Percentiles rank a stretch among this genome's conserved stretches.
Conservation (phyloP, 2,797 vertebrate genomes). For the Emys orbicularis region DNA sequence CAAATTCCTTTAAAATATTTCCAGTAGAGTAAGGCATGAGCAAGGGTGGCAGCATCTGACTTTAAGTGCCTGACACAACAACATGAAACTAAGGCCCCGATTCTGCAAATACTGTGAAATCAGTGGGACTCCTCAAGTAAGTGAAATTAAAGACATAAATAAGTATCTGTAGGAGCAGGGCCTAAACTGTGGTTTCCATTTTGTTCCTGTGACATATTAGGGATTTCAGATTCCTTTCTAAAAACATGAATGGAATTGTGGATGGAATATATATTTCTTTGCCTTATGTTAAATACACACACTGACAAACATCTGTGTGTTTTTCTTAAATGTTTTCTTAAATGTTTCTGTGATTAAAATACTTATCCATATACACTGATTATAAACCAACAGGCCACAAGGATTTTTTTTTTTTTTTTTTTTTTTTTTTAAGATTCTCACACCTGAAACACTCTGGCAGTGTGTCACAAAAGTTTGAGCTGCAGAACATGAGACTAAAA, state of each 20-base stretch:
- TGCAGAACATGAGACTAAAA: conserved; percentile 32
- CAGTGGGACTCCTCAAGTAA: neutral
- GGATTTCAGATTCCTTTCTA: conserved; percentile 33
- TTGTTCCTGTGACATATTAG: neutral
- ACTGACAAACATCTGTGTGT: neutral
- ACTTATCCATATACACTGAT: conserved; percentile 63
- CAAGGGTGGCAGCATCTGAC: neutral
- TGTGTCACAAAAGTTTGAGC: neutral
- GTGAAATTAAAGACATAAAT: neutral
- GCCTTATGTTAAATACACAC: neutral
- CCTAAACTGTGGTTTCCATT: neutral
- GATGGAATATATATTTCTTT: conserved; percentile 40
- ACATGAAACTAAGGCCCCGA: neutral
- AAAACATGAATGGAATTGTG: conserved; percentile 60
- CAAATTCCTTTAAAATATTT: conserved; percentile 9
- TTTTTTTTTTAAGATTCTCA: neutral
- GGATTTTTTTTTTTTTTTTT: neutral
- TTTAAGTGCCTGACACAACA: neutral
- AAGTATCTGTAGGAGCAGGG: neutral
- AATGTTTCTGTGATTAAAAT: conserved; percentile 47
- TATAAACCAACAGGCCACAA: conserved; percentile 41
- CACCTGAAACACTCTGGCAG: conserved; percentile 64
- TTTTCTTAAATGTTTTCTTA: neutral
- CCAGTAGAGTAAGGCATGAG: neutral
- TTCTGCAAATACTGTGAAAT: neutral